Evolutionary conservation across 2,797 vertebrate species (phyloP).

Genomic region (Hephaestus fuliginosus): DNA sequence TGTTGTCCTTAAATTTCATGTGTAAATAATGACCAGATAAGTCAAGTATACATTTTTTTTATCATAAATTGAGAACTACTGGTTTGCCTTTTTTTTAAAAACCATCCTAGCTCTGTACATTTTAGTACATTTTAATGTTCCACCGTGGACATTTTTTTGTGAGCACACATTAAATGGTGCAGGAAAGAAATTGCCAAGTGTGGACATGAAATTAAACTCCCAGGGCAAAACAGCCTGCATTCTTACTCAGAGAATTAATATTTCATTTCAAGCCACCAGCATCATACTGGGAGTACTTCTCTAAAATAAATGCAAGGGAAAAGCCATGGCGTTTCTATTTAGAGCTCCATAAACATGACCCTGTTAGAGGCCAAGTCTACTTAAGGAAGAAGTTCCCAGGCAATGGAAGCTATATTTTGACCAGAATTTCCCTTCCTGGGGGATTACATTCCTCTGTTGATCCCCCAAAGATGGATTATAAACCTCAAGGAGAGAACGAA

Average conservation of each 20-base stretch:
- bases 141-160: conserved; percentile 34
- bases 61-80: neutral
- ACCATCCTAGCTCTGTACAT: neutral
- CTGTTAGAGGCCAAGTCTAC: conserved; percentile 62
- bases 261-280: conserved; percentile 76
- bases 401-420: conserved; percentile 53
- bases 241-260: conserved; percentile 75
- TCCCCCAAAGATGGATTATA: conserved; percentile 55
- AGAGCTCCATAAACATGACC: conserved; percentile 80
- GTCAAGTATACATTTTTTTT: neutral
- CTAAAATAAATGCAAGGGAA: conserved; percentile 78
- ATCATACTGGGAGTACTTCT: conserved; percentile 70
- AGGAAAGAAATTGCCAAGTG: conserved; percentile 59
- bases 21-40: neutral
- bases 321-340: conserved; percentile 72
- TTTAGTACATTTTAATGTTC: neutral
- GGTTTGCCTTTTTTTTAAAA: neutral
- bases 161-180: conserved; percentile 38
- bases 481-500: conserved; percentile 31
- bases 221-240: conserved; percentile 67
- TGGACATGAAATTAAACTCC: conserved; percentile 75
- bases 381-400: conserved; percentile 62
- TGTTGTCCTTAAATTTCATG: neutral
- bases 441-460: conserved; percentile 57
- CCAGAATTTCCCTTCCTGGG: conserved; percentile 35